phyloP scores from a whole-genome alignment of 2,888 invertebrate species.

The Eupsilia transversa region DNA sequence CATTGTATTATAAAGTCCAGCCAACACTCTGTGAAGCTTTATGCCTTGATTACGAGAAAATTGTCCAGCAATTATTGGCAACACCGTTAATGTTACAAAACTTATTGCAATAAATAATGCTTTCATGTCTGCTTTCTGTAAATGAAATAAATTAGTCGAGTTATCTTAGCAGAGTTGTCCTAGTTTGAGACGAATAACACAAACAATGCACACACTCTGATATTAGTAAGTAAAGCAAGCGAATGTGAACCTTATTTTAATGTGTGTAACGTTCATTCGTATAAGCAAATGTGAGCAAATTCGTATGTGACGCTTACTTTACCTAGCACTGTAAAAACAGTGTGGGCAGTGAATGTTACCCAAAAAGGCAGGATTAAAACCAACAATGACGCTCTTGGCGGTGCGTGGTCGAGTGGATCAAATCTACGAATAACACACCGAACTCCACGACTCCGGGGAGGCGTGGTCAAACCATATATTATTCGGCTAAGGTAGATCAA shows the following conservation, averaged over 20 bases:
- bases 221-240: background rate
- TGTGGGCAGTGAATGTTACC: background rate
- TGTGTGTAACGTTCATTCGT: no score
- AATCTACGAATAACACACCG: no score
- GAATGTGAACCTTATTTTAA: background rate
- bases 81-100: background rate
- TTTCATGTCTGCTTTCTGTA: constrained; percentile 9
- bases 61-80: constrained; percentile 42
- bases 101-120: background rate
- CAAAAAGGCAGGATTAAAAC: background rate
- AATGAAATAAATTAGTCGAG: background rate
- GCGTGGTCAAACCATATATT: no score
- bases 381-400: background rate
- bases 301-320: background rate
- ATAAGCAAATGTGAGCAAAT: background rate
- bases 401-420: background rate
- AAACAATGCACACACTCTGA: background rate
- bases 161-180: background rate
- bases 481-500: background rate
- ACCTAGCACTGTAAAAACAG: background rate
- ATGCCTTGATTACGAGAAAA: constrained; percentile 18
- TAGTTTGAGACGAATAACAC: background rate
- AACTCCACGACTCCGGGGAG: background rate
- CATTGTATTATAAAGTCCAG: constrained; percentile 39
- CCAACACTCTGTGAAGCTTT: constrained; percentile 24